Percentiles rank a stretch among this genome's conserved stretches.
Evolutionary conservation across 2,113 vertebrate species (phyloP).

Genomic region (Muntiacus muntjak): DNA sequence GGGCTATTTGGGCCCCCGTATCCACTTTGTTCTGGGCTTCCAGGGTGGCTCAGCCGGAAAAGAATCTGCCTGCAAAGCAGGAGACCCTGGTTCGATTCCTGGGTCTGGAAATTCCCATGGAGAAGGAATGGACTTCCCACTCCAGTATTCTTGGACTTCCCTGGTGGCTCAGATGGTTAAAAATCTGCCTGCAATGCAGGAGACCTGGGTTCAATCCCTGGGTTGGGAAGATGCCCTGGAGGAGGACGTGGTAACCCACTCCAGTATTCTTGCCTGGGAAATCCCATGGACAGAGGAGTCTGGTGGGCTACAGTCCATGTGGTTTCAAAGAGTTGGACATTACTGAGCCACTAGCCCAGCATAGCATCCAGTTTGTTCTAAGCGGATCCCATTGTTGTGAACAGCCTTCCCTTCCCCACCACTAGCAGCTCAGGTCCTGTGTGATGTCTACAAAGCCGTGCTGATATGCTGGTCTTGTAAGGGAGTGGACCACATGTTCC

Average conservation of each 20-base stretch:
- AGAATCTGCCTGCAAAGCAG: neutral
- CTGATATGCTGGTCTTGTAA: neutral
- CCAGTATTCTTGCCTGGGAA: neutral
- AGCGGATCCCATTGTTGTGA: neutral
- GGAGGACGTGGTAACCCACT: neutral
- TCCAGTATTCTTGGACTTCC: neutral
- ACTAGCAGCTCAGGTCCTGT: neutral
- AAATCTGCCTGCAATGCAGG: neutral
- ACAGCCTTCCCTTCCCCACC: accelerated
- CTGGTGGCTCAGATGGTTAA: neutral
- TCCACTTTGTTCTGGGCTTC: neutral
- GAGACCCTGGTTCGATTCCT: accelerated
- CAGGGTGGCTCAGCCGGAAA: neutral
- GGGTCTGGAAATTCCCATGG: neutral
- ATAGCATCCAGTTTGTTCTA: neutral
- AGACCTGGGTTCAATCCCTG: neutral
- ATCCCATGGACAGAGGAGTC: neutral
- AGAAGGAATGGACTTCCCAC: neutral
- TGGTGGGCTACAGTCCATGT: neutral
- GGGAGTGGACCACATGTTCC: too few relatives aligned
- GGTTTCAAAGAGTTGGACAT: neutral
- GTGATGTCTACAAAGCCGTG: neutral
- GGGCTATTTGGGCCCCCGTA: neutral
- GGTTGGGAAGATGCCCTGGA: neutral
- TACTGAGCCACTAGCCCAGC: neutral